phyloP scores from a whole-genome alignment of 2,113 vertebrate genomes.

The Ranitomeya variabilis region DNA sequence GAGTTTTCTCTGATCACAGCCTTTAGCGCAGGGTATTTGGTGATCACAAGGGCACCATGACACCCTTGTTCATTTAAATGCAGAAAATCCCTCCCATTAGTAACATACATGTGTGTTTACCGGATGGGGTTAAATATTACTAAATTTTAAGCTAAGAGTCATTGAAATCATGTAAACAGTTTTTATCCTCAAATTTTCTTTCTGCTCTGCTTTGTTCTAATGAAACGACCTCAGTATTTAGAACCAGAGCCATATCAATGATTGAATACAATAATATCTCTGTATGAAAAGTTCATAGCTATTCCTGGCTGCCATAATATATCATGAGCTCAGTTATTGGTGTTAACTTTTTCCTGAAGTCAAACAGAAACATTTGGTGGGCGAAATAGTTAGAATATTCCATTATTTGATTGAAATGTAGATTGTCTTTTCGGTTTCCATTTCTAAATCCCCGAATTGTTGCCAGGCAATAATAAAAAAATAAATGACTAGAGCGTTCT shows the following conservation, averaged over 20 bases:
- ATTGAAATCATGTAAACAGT: not conserved
- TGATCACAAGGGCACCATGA: too few species aligned
- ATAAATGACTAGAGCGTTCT: not conserved
- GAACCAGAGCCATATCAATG: not conserved
- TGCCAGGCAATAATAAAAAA: conserved; percentile 40
- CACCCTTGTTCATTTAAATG: too few species aligned
- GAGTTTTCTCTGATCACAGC: too few species aligned
- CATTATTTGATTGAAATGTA: conserved; percentile 41
- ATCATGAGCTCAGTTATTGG: not conserved
- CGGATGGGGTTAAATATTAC: not conserved
- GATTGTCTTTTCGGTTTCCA: conserved; percentile 31
- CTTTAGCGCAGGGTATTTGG: too few species aligned
- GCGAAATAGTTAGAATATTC: not conserved
- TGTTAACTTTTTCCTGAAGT: conserved; percentile 43
- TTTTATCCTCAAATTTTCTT: not conserved
- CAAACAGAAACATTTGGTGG: conserved; percentile 21
- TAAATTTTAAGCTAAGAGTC: not conserved
- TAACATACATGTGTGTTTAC: not conserved
- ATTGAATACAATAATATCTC: conserved; percentile 29
- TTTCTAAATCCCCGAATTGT: not conserved
- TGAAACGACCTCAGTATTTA: not conserved
- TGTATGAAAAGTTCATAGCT: conserved; percentile 26
- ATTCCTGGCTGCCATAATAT: conserved; percentile 32
- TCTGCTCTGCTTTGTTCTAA: not conserved
- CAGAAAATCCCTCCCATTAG: not conserved